Base-by-base conservation (phyloP, 2,797 vertebrate genomes). In the Phrynocephalus forsythii region DNA sequence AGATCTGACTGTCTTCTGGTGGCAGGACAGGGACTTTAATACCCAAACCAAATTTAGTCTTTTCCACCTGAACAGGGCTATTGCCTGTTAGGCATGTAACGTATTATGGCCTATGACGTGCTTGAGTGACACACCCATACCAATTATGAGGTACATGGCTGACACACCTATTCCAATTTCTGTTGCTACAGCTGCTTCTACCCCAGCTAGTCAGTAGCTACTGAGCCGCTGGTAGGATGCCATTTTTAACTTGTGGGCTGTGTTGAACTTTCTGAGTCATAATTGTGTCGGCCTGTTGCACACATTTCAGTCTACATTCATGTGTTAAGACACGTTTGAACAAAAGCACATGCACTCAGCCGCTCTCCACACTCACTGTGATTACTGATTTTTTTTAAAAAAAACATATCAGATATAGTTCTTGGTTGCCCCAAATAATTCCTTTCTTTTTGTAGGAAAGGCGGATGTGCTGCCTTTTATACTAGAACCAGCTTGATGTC, bases 401-500 rank as follows among this genome's bases (percentile, higher is more conserved):
- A 0, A 22, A 91, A 33, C 2, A 33, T 33, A 33, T 33, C 3
- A 18, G 6, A 13, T 0, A 91, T 84, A 44, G 38, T 83, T 33
- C 33, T 33, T 81, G 60, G 71, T 63, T 33, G 8, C 44, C 10
- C 79, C 68, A 86, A 89, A 90, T 77, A 79, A 83, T 72, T 73
- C 56, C 76, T 89, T 28, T 75, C 0, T 0, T 24, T 83, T 30
- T 84, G 9, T 75, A 86, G 24, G 5, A 71, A 88, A 82, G 60
- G 75, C 0, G 0, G n/a, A 24, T 24, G 22, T 50, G 30, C 18
- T 72, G 30, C 28, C 20, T 8, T 80, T 84, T 80, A 84, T 75
- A 67, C 16, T 48, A 75, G n/a, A 88, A 3, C 60, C 83, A 56
- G 44, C 5, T n/a, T 66, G 33, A 72, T 84, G 76, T 20, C 82